These are phyloP conservation scores for Temnothorax nylanderi DNA, from an alignment of 1,140 invertebrate species.

Conservation along the genomic window DNA sequence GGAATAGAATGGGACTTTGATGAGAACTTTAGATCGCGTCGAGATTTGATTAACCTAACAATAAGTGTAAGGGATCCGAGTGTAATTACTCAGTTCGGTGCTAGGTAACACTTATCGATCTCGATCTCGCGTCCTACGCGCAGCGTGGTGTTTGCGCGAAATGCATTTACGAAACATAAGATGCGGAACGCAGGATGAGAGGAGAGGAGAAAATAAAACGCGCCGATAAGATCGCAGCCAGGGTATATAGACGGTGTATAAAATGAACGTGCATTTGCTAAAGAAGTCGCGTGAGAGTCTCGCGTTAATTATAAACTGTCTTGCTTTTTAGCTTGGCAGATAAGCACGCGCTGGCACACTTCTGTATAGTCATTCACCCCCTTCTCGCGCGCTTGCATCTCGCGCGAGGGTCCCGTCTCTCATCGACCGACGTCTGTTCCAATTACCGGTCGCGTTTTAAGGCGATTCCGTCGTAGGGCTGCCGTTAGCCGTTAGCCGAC, in stretches of 20 bases:
- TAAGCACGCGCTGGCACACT: constrained; percentile 56
- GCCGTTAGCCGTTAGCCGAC: constrained; percentile 78
- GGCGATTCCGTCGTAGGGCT: constrained; percentile 76
- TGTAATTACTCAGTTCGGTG: constrained; percentile 7
- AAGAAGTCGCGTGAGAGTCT: constrained; percentile 60
- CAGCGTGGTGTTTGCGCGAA: background rate
- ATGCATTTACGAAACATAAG: constrained; percentile 1
- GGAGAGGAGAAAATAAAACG: constrained; percentile 56
- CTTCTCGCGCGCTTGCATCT: constrained; percentile 47
- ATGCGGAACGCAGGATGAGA: background rate
- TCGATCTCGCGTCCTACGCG: background rate
- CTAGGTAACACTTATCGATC: background rate
- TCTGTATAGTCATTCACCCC: constrained; percentile 51
- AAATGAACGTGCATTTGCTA: constrained; percentile 58
- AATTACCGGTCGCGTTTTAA: constrained; percentile 68
- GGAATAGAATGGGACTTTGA: constrained; percentile 45
- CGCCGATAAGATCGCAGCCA: constrained; percentile 37
- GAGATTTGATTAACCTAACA: constrained; percentile 15
- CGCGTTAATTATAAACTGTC: constrained; percentile 63
- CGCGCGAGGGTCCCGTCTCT: constrained; percentile 54
- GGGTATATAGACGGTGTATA: constrained; percentile 43
- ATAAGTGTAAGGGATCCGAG: background rate
- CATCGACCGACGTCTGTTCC: constrained; percentile 61
- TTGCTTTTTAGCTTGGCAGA: constrained; percentile 58
- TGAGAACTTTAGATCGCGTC: constrained; percentile 23